These are phyloP conservation scores for Chelonus insularis DNA, from an alignment of 1,140 invertebrate genomes.

Conservation along the genomic window DNA sequence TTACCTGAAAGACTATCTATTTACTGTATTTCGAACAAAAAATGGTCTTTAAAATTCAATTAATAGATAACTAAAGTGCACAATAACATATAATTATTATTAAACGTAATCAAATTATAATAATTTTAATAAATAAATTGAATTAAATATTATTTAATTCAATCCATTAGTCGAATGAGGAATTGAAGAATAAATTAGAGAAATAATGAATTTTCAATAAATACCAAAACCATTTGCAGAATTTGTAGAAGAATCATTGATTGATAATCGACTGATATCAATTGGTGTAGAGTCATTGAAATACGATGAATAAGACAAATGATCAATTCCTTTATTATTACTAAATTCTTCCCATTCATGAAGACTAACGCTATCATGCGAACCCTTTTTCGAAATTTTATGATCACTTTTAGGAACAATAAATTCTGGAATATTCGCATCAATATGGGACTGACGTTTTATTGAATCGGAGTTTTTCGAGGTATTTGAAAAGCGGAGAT, in stretches of 20 bases:
- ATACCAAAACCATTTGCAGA: too few species aligned
- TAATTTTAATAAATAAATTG: too few species aligned
- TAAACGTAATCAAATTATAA: too few species aligned
- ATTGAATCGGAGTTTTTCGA: not conserved
- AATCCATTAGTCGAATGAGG: too few species aligned
- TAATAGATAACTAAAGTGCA: too few species aligned
- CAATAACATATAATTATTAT: too few species aligned
- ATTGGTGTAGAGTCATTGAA: not conserved
- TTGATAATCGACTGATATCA: not conserved
- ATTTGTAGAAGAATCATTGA: not conserved
- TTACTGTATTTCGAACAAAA: too few species aligned
- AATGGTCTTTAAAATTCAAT: too few species aligned
- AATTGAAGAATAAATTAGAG: too few species aligned
- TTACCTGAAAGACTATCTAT: too few species aligned
- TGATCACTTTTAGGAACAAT: not conserved
- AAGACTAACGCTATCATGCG: conserved; percentile 3
- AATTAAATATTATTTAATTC: too few species aligned
- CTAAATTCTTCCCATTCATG: conserved; percentile 9
- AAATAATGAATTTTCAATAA: too few species aligned
- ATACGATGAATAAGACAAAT: not conserved
- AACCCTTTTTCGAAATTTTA: not conserved
- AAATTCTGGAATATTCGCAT: not conserved
- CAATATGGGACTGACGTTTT: not conserved
- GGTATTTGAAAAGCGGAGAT: not conserved
- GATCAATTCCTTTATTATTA: not conserved